phyloP scores from a whole-genome alignment of 2,797 vertebrate species.

The Naso thynnoides region DNA sequence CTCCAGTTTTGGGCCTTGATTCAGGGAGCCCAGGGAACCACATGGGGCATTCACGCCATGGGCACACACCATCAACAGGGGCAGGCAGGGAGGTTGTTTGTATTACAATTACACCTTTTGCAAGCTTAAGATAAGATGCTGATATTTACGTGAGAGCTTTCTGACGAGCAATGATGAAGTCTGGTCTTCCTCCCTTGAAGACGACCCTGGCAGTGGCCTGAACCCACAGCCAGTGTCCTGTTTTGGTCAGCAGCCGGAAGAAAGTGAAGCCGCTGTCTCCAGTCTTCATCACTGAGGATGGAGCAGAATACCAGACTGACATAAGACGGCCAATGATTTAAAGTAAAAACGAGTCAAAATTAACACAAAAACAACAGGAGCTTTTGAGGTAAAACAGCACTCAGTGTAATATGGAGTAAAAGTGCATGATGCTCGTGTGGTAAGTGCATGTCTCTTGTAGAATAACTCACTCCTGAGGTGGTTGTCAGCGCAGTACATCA shows the following conservation, averaged over 20 bases:
- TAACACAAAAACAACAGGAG: not conserved
- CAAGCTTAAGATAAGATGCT: not conserved
- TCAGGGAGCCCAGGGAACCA: too few species aligned
- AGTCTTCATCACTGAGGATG: constrained; percentile 75
- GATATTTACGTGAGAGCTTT: constrained; percentile 61
- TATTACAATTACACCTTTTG: too few species aligned
- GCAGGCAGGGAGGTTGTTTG: too few species aligned
- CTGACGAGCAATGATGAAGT: constrained; percentile 73
- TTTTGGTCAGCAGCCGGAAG: constrained; percentile 75
- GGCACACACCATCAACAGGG: too few species aligned
- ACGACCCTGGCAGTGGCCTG: constrained; percentile 71
- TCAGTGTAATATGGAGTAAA: not conserved
- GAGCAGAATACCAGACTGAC: not conserved
- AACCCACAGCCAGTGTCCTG: constrained; percentile 71
- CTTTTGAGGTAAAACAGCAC: not conserved
- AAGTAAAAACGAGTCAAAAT: not conserved
- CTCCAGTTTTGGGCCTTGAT: too few species aligned
- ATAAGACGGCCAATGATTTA: too few species aligned
- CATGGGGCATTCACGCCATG: too few species aligned
- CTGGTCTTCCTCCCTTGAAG: constrained; percentile 68
- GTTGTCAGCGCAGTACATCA: constrained; percentile 80
- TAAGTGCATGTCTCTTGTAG: not conserved
- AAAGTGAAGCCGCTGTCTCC: constrained; percentile 71
- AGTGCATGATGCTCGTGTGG: not conserved
- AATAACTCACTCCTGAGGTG: constrained; percentile 73